Evolutionary conservation across 2,113 vertebrate species (phyloP), one percentile per base, ranked within the genome.

Genomic region (Varanus salvator): DNA sequence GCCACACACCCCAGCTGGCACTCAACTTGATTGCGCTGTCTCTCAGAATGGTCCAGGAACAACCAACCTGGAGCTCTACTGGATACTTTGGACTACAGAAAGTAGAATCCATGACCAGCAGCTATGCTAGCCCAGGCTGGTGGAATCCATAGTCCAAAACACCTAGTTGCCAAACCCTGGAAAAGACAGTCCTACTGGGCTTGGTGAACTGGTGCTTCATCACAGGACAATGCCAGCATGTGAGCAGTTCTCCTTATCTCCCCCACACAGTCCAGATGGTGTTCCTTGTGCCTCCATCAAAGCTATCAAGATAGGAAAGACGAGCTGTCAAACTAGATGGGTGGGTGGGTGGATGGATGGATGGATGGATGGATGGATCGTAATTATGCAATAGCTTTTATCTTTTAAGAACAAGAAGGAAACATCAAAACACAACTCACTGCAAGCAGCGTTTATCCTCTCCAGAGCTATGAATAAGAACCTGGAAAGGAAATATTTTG

Each of bases 401-500:
- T 48, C 74, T 60, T 64, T 60, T 14, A 44, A 68, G 4, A 23
- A 80, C 25, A 71, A 54, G 34, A 7, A 4, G 3, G 9, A 38
- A 0, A 38, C 31, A 3, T 57, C n/a, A 84, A 64, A n/a, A n/a
- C 52, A 6, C 0, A 21, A 31, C 34, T 85, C 8, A 3, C 0
- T 64, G 60, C 60, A 21, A 90, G 23, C 1, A 1, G 84, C 71
- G 38, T 57, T 66, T 21, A 8, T 54, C 83, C 66, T 82, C 27
- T 0, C 34, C 0, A 83, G 87, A 38, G 25, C 52, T 74, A 0
- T 3, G 93, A 78, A 91, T 90, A 83, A 91, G 85, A 64, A 68
- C 8, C 38, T 8, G 82, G 90, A 89, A 93, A 90, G 87, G 87
- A 88, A 94, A 90, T 84, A 89, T 44, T 90, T 86, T 80, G 75